Percentiles rank a stretch among this genome's conserved stretches.
phyloP scores from a whole-genome alignment of 2,888 invertebrate species.

The Chrysolina oricalcia region DNA sequence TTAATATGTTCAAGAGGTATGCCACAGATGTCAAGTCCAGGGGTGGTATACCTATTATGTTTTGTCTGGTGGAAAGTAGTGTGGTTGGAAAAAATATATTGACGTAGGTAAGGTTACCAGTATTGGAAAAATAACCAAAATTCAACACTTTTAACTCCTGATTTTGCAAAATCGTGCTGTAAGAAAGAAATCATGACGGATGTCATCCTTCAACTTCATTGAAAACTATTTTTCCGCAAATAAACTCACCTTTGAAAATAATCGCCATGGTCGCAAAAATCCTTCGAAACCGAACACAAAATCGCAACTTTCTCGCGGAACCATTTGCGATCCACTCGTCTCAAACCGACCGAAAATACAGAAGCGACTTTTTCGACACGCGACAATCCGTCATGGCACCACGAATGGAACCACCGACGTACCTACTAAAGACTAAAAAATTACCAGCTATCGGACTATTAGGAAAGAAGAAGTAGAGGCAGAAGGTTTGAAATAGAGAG shows the following conservation, averaged over 20 bases:
- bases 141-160: no score
- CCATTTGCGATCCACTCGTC: conserved; percentile 8
- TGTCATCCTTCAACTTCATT: not conserved
- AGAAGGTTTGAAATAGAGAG: conserved; percentile 63
- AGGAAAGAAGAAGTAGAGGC: conserved; percentile 43
- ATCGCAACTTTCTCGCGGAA: conserved; percentile 11
- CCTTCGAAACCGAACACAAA: not conserved
- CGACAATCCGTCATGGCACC: conserved; percentile 5
- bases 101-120: no score
- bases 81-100: no score
- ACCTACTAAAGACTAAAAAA: conserved; percentile 28
- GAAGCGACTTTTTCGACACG: not conserved
- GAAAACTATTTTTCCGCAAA: not conserved
- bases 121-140: no score
- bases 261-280: conserved; percentile 25
- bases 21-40: no score
- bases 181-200: no score
- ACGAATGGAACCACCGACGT: conserved; percentile 6
- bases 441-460: conserved; percentile 12
- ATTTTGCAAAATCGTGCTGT: no score
- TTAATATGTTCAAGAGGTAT: no score
- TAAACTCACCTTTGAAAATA: conserved; percentile 25
- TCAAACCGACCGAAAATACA: not conserved
- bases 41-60: no score
- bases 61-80: no score